Base-by-base conservation (phyloP, 2,113 vertebrate genomes). In the Epinephelus lanceolatus region DNA sequence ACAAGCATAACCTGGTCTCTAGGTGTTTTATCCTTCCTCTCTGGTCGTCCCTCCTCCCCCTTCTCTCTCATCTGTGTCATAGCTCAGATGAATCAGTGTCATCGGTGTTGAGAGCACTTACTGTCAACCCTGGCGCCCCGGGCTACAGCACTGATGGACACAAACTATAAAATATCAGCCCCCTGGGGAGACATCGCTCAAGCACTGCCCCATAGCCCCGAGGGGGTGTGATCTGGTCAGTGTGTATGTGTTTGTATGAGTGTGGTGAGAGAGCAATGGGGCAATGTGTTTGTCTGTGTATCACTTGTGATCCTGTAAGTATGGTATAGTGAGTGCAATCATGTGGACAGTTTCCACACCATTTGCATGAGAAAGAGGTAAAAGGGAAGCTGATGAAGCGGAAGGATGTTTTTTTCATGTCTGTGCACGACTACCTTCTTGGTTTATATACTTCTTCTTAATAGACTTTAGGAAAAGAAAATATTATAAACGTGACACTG, bases 141-240 rank as follows among this genome's bases (percentile, higher is more conserved):
- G 95, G 95, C 94, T 93, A 94, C 59, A 83, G 85, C 93, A 95
- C 95, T 95, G 95, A 96, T 95, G 95, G 95, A 96, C 95, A 96
- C 95, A 96, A 96, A 96, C 96, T 96, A 96, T 95, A 96, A 96
- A 96, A 96, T 96, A 96, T 96, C 95, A 96, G 93, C 89, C 94
- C 95, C 93, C 94, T 89, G 83, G 94, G 95, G 95, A 96, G 90
- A 93, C 94, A 95, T 96, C 87, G 89, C 93, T 96, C 95, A 95
- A 90, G 91, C 86, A 90, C 94, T 93, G 91, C 85, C 94, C 93
- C 90, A 91, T 86, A 91, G 89, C 95, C 93, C 89, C 37, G 78
- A 89, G 93, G 92, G 94, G 94, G 89, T 89, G 86, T 81, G 89
- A 90, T 92, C 78, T 92, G 90, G 89, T 92, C 89, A 88, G 90